Evolutionary conservation across 2,113 vertebrate species (phyloP).

Genomic region (Capreolus pygargus): DNA sequence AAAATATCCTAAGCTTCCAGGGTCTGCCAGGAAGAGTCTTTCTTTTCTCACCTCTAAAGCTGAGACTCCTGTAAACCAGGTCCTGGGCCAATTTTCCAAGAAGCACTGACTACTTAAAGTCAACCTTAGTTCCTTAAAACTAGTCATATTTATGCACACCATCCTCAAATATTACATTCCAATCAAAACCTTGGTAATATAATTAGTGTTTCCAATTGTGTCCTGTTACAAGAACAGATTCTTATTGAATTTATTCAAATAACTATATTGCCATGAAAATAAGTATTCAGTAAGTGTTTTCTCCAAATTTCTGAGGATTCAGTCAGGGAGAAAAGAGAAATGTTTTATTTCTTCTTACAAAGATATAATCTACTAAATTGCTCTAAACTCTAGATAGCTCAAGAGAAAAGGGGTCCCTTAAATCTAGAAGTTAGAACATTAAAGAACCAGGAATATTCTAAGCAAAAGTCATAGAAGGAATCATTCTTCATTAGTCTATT

Average conservation of each 20-base stretch:
- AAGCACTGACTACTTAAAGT: background rate
- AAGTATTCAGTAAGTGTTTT: background rate
- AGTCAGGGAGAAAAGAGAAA: slow-evolving; percentile 1
- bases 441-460: background rate
- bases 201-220: background rate
- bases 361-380: background rate
- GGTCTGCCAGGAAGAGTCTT: background rate
- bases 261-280: background rate
- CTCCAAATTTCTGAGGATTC: background rate
- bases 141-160: background rate
- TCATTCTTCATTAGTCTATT: background rate
- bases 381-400: background rate
- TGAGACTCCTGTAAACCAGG: background rate
- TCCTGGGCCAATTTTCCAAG: background rate
- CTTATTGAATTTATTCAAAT: background rate
- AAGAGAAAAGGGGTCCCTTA: background rate
- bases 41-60: background rate
- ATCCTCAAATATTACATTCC: background rate
- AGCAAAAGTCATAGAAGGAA: background rate
- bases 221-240: background rate
- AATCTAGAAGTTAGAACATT: background rate
- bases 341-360: background rate
- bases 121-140: background rate
- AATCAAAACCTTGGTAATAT: background rate
- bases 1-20: background rate